phyloP scores from a whole-genome alignment of 2,797 vertebrate genomes.

The Gallinago stenura region DNA sequence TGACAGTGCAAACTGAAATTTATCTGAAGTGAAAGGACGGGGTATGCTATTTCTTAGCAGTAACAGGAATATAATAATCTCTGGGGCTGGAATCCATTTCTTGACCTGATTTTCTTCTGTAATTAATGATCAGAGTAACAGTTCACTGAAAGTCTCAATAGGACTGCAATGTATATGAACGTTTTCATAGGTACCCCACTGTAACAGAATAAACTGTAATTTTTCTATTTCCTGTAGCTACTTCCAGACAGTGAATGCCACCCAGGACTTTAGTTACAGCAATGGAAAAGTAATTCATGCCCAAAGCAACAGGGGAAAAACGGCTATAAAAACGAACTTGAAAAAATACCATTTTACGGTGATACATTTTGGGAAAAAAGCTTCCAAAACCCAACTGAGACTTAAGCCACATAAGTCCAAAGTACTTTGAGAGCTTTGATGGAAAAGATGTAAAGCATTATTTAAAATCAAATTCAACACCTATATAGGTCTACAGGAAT shows the following conservation, averaged over 20 bases:
- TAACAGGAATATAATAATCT: constrained; percentile 20
- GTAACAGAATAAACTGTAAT: constrained; percentile 26
- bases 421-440: constrained; percentile 34
- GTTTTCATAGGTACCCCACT: not conserved
- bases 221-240: constrained; percentile 37
- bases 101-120: constrained; percentile 57
- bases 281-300: constrained; percentile 54
- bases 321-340: not conserved
- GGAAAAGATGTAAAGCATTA: constrained; percentile 35
- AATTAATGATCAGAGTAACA: constrained; percentile 24
- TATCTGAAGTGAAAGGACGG: not conserved
- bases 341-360: constrained; percentile 41
- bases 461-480: constrained; percentile 34
- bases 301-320: constrained; percentile 31
- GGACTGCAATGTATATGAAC: not conserved
- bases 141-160: constrained; percentile 17
- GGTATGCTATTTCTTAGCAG: not conserved
- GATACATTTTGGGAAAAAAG: constrained; percentile 19
- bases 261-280: constrained; percentile 34
- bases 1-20: not conserved
- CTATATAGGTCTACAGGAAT: constrained; percentile 1
- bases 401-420: constrained; percentile 45
- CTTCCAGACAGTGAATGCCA: constrained; percentile 27
- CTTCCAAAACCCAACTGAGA: constrained; percentile 38
- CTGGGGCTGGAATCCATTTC: constrained; percentile 6